phyloP scores from a whole-genome alignment of 2,113 vertebrate species.

The Dicaeum eximium region DNA sequence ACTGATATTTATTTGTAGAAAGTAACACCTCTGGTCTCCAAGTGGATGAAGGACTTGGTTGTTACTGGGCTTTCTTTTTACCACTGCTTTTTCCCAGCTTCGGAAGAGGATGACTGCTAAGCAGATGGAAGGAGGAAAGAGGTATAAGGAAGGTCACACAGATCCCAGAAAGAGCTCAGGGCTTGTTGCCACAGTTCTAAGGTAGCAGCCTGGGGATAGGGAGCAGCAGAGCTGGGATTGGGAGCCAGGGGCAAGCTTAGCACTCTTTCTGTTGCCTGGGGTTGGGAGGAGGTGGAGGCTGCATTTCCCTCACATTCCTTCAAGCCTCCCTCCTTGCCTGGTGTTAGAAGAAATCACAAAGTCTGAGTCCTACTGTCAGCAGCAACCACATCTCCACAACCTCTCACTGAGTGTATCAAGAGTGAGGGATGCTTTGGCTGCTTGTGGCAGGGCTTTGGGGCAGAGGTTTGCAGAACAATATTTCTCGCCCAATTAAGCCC shows the following conservation, averaged over 20 bases:
- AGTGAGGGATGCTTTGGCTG: not conserved
- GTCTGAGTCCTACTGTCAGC: not conserved
- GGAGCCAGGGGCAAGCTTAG: not conserved
- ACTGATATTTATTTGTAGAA: conserved; percentile 13
- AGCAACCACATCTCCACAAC: not conserved
- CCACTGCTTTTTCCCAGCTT: not conserved
- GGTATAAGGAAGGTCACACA: not conserved
- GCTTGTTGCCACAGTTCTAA: not conserved
- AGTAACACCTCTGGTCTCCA: not conserved
- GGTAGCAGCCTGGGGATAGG: rapidly evolving
- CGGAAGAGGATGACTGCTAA: not conserved
- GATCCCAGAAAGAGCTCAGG: not conserved
- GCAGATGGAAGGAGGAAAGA: not conserved
- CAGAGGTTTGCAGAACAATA: not conserved
- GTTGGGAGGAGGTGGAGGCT: not conserved
- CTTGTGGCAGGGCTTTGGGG: not conserved
- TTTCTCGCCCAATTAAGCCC: not conserved
- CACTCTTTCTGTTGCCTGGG: not conserved
- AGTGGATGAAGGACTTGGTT: not conserved
- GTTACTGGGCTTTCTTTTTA: not conserved
- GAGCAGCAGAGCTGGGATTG: not conserved
- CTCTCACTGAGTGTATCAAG: not conserved
- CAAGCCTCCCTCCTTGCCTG: not conserved
- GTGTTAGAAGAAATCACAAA: not conserved
- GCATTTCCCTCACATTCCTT: not conserved